Base-by-base conservation (phyloP, 2,113 vertebrate species). In the Myiopsitta monachus region DNA sequence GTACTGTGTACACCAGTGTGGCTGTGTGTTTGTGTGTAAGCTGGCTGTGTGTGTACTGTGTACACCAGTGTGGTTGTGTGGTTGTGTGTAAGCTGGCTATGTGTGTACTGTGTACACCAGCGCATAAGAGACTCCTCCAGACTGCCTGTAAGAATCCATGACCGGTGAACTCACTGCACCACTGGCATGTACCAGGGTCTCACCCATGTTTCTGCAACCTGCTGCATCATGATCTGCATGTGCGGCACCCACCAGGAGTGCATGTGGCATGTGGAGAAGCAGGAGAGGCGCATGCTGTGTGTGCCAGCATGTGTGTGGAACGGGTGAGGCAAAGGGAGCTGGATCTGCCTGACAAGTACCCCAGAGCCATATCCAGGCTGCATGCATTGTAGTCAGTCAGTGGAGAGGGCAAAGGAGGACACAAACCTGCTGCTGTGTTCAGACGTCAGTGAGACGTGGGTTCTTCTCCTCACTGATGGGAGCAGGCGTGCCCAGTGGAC, bases 151-250 rank as follows among this genome's bases (percentile, higher is more conserved):
- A 28, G 38, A 27, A 36, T 24, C 13, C 6, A 39, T 46, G 69
- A 36, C 43, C 1, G 2, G 11, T 61, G 69, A 26, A 47, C 28
- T 59, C 26, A 3, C 11, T 17, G 36, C 31, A 27, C 21, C 63
- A 19, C 36, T 39, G 36, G 43, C 1, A 0, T 16, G 15, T 5
- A 7, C 1, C 1, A 68, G 47, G 14, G 18, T 31, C 70, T 86
- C 15, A 47, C 4, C 52, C 0, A 0, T 23, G 22, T 52, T 49
- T 51, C 44, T 67, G 57, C 39, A 30, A 23, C 22, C 31, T 61
- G 27, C 28, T 76, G 47, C 41, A 14, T 3, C 1, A 27, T 5
- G 2, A 26, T 33, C 81, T 31, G 36, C 28, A 9, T 1, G 1
- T 30, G 28, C 36, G 49, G 38, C 22, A 61, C 30, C 7, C 30